These are phyloP conservation scores for Eupithecia dodoneata DNA, from an alignment of 2,888 invertebrate species.

Conservation along the genomic window DNA sequence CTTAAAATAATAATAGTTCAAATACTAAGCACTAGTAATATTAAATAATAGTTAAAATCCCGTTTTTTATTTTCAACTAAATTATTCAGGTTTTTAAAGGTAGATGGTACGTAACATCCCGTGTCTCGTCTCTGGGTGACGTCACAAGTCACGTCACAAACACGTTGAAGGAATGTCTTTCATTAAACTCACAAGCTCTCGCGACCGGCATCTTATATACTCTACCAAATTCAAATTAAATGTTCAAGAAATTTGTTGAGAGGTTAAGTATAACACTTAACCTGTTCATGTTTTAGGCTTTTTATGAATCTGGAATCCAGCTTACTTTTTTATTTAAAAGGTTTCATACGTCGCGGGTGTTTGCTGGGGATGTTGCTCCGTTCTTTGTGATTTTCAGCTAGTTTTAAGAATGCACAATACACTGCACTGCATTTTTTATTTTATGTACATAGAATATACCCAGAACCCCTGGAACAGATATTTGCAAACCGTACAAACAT, in stretches of 20 bases:
- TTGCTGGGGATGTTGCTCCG: neutral
- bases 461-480: no score
- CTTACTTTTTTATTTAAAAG: neutral
- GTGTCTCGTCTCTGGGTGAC: slow-evolving; percentile 12
- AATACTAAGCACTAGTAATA: no score
- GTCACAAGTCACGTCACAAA: slow-evolving; percentile 29
- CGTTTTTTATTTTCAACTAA: neutral
- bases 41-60: neutral
- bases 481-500: no score
- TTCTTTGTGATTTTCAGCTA: neutral
- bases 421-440: no score
- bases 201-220: slow-evolving; percentile 55
- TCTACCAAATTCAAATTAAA: slow-evolving; percentile 72
- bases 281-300: slow-evolving; percentile 8
- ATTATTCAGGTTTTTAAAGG: neutral
- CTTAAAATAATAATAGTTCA: no score
- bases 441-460: no score
- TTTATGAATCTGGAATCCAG: neutral
- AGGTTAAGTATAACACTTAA: no score
- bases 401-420: no score
- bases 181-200: slow-evolving; percentile 56
- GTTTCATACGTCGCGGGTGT: neutral
- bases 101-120: neutral
- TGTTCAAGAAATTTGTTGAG: slow-evolving; percentile 69
- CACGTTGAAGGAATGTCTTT: slow-evolving; percentile 34